Evolutionary conservation across 53 echinoderm and acorn worm genomes (phyloP).

Genomic region (Holothuria leucospilota): DNA sequence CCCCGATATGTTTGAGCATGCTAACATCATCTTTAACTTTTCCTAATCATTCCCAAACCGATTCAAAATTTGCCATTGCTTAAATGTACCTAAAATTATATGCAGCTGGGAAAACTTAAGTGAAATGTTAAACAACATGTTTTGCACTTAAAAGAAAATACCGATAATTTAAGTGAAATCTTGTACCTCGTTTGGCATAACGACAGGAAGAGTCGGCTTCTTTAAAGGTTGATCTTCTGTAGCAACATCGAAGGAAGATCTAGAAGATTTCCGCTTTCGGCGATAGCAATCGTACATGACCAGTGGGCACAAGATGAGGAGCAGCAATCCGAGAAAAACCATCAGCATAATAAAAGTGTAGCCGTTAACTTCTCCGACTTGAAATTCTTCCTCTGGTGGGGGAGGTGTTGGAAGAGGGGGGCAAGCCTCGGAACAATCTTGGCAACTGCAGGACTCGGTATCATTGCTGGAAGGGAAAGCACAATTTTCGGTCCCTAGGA

Average conservation of each 20-base stretch:
- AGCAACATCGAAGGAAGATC: neutral
- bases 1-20: no score
- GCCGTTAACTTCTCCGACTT: slow-evolving; percentile 76
- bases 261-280: neutral
- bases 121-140: no score
- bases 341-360: slow-evolving; percentile 75
- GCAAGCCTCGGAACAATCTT: slow-evolving; percentile 82
- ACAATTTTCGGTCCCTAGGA: slow-evolving; percentile 54
- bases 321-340: slow-evolving; percentile 61
- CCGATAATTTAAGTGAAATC: no score
- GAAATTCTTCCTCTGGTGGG: slow-evolving; percentile 56
- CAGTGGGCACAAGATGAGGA: slow-evolving; percentile 61
- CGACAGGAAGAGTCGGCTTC: neutral
- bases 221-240: neutral
- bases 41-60: no score
- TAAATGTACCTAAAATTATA: no score
- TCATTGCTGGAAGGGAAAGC: slow-evolving; percentile 58
- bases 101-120: no score
- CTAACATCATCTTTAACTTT: no score
- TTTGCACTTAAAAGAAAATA: no score
- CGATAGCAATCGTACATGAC: slow-evolving; percentile 25
- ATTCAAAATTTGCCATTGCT: no score
- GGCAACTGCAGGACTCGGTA: slow-evolving; percentile 77
- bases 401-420: slow-evolving; percentile 68
- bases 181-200: slow-evolving; percentile 5